Percentiles rank a stretch among this genome's conserved stretches.
Evolutionary conservation across 2,797 vertebrate species (phyloP).

Genomic region (Hirundo rustica): DNA sequence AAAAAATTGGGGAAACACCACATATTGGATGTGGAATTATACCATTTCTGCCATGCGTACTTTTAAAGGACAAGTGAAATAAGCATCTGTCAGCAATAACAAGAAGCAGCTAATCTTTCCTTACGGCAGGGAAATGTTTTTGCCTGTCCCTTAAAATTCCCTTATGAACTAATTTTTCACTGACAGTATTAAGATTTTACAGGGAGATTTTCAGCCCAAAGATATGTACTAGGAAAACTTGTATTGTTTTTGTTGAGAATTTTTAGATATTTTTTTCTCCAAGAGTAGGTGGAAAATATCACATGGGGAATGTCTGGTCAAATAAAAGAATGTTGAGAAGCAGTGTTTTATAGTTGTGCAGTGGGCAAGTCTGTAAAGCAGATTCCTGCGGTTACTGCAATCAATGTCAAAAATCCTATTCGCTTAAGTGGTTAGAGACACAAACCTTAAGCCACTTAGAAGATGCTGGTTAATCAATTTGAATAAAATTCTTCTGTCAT

Average conservation of each 20-base stretch:
- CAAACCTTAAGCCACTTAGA: background rate
- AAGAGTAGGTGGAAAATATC: background rate
- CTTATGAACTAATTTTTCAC: background rate
- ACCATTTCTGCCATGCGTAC: background rate
- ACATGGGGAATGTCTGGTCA: background rate
- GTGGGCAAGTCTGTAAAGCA: background rate
- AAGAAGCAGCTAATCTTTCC: background rate
- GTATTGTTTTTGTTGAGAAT: background rate
- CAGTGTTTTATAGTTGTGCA: background rate
- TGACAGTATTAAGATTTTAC: background rate
- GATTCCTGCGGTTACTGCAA: background rate
- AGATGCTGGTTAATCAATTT: background rate
- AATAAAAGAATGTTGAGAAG: background rate
- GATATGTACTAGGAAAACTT: background rate
- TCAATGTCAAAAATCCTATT: slow-evolving; percentile 14
- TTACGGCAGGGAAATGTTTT: background rate
- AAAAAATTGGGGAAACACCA: background rate
- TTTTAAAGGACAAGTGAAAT: background rate
- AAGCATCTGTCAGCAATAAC: background rate
- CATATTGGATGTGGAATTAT: background rate
- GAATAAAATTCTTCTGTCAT: background rate
- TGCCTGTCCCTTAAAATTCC: background rate
- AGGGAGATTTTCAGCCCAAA: background rate
- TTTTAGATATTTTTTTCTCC: background rate
- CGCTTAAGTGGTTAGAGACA: background rate